Conservation (phyloP, 2,113 vertebrate species). For the Tricholaema leucomelas region DNA sequence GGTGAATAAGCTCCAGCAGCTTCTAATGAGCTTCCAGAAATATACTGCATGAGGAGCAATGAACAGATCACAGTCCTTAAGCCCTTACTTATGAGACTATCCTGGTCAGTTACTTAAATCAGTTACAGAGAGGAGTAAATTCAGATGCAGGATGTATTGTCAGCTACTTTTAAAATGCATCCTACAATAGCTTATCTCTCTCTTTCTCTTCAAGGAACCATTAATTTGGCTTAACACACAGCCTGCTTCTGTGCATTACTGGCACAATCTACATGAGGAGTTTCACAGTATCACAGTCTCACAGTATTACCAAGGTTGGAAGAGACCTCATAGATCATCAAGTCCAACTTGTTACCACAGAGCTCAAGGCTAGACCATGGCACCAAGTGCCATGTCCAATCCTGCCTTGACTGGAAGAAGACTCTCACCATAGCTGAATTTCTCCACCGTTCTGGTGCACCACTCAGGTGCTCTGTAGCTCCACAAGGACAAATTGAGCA, state of each 20-base stretch:
- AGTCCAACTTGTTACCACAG: too few species aligned
- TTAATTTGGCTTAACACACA: neutral
- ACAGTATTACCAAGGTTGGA: too few species aligned
- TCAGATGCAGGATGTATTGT: slow-evolving; percentile 34
- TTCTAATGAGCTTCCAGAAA: slow-evolving; percentile 50
- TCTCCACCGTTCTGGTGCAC: neutral
- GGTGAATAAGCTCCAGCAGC: slow-evolving; percentile 60
- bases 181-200: neutral
- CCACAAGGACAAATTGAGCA: neutral
- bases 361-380: too few species aligned
- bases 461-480: rapidly evolving
- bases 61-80: slow-evolving; percentile 15
- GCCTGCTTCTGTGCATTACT: neutral
- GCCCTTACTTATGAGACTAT: neutral
- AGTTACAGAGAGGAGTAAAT: slow-evolving; percentile 22
- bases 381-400: too few species aligned
- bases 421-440: neutral
- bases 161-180: slow-evolving; percentile 41
- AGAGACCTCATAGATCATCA: too few species aligned
- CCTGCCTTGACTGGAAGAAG: too few species aligned
- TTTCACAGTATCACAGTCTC: too few species aligned
- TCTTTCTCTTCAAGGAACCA: slow-evolving; percentile 12
- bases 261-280: neutral
- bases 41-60: neutral
- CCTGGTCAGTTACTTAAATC: slow-evolving; percentile 42